Evolutionary conservation across 1,140 invertebrate species (phyloP), one percentile per base, ranked within the genome.

Genomic region (Lasioglossum baleicum): DNA sequence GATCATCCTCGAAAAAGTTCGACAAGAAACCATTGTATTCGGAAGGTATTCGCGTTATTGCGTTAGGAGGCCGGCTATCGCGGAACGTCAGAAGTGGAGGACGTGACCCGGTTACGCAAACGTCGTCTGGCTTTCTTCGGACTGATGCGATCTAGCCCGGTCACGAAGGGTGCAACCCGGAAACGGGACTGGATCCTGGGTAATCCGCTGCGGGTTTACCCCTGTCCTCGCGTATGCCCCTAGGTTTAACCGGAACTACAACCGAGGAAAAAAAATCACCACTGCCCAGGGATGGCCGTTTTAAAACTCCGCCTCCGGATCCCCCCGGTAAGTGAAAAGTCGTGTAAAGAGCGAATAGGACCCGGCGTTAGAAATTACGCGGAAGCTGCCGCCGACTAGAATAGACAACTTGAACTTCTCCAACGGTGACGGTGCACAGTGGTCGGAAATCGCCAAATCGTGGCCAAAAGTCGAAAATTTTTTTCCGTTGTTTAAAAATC

Each of bases 311-410:
- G 80, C 56, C 15, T 15, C 70, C 42, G 69, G 26, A 77, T 83
- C 83, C 67, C 67, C 40, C 75, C 78, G 75, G 78, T 89, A 87
- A 90, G 89, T 87, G 86, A 90, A 89, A 86, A 90, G 83, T 88
- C 88, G 71, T 90, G 86, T 90, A 86, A 89, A 86, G 74, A 83
- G 67, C 75, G 67, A 60, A 31, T 48, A 82, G 77, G 74, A 81
- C 56, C 40, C 70, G 69, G 69, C 42, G 65, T 48, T 51, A 67
- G 80, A 85, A 85, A 84, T 84, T 85, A 77, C 79, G 53, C 73
- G 53, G 40, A 22, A 84, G 51, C 68, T n/a, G 20, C 11, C 53
- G 68, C 44, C n/a, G 10, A 22, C 56, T 70, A 48, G 65, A 74
- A 53, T 58, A 44, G 71, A 68, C 22, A 71, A 20, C 26, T 74